Conservation (phyloP, 1,140 invertebrate species). For the Ladona fulva region DNA sequence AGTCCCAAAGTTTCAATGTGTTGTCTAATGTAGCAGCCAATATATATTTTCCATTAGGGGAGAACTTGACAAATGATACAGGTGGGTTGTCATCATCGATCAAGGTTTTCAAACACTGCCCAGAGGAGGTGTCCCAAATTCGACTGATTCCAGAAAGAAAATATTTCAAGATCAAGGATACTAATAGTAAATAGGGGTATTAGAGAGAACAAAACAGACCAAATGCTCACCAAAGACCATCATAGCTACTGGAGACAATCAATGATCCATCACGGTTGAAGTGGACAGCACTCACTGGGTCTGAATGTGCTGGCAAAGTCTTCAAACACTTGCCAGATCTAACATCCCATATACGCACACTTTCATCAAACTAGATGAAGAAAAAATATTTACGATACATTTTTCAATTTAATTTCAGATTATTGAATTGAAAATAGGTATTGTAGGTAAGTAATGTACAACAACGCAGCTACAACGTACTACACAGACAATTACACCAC, state of each 20-base stretch:
- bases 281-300: slow-evolving; percentile 97
- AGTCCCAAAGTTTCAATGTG: slow-evolving; percentile 98
- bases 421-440: too few relatives aligned
- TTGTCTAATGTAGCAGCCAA: slow-evolving; percentile 96
- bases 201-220: background rate
- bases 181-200: background rate
- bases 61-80: slow-evolving; percentile 99
- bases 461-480: too few relatives aligned
- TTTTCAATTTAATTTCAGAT: too few relatives aligned
- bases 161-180: background rate
- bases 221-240: slow-evolving; percentile 82
- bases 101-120: slow-evolving; percentile 96
- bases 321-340: slow-evolving; percentile 98
- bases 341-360: slow-evolving; percentile 98
- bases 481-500: too few relatives aligned
- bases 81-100: slow-evolving; percentile 94
- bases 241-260: slow-evolving; percentile 98
- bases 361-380: slow-evolving; percentile 84
- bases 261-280: slow-evolving; percentile 98
- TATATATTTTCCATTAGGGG: slow-evolving; percentile 99
- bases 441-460: too few relatives aligned
- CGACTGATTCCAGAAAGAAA: slow-evolving; percentile 51
- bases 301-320: slow-evolving; percentile 96
- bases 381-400: background rate
- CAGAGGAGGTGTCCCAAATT: slow-evolving; percentile 99